Conservation (phyloP, 2,888 invertebrate species). For the Patella caerulea region DNA sequence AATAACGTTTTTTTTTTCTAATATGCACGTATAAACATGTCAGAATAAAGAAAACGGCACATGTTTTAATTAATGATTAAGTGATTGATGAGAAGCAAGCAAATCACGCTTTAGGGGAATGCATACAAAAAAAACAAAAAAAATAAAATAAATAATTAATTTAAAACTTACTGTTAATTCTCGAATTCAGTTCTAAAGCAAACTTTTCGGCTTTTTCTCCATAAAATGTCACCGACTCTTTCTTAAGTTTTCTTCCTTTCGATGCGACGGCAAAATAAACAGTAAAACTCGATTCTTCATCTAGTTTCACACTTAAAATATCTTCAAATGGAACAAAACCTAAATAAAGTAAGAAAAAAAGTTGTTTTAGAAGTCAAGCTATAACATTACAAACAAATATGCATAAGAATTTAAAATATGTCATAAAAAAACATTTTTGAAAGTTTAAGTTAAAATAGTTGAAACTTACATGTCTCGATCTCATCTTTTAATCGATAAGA, state of each 20-base stretch:
- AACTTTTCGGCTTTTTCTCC: background rate
- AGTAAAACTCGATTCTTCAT: background rate
- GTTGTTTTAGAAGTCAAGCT: too few relatives aligned
- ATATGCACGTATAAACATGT: too few relatives aligned
- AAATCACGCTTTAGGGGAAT: too few relatives aligned
- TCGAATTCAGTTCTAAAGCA: background rate
- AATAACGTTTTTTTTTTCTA: too few relatives aligned
- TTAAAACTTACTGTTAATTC: background rate
- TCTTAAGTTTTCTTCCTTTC: background rate
- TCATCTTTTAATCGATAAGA: background rate
- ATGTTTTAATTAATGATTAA: too few relatives aligned
- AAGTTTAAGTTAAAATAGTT: too few relatives aligned
- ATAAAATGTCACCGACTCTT: background rate
- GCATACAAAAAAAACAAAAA: too few relatives aligned
- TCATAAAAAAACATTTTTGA: too few relatives aligned
- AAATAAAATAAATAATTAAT: background rate
- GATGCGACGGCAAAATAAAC: background rate
- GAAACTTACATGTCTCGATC: background rate
- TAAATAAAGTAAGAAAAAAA: background rate
- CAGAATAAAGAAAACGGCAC: too few relatives aligned
- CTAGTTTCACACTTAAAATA: background rate
- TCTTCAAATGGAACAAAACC: background rate
- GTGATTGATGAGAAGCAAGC: too few relatives aligned
- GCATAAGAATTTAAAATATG: too few relatives aligned
- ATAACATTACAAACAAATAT: too few relatives aligned